These are phyloP conservation scores for Microtus oregoni DNA, from an alignment of 2,113 vertebrate species.

Conservation along the genomic window DNA sequence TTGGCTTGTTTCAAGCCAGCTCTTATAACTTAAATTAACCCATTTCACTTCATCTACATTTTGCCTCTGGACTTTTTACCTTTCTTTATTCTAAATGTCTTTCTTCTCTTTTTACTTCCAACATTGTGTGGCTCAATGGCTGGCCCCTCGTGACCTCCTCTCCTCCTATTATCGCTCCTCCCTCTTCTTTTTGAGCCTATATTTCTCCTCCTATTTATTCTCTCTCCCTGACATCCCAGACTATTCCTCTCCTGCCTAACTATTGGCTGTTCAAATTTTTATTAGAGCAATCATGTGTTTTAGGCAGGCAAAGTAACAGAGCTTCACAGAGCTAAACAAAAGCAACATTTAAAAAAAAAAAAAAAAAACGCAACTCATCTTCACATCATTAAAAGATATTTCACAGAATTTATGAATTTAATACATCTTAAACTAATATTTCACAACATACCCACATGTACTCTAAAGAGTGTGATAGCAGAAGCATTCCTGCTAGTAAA, in stretches of 20 bases:
- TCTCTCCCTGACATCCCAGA: not conserved
- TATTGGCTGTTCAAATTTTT: not conserved
- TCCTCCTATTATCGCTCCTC: not conserved
- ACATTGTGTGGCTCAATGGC: not conserved
- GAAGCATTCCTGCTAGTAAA: not conserved
- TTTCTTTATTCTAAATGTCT: not conserved
- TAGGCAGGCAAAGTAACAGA: not conserved
- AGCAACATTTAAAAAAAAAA: too few relatives aligned
- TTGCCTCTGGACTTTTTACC: not conserved
- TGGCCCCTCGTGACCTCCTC: not conserved
- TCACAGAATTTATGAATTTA: not conserved
- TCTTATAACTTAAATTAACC: not conserved
- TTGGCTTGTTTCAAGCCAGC: not conserved
- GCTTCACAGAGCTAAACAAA: not conserved
- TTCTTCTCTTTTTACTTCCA: not conserved
- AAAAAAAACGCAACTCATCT: too few relatives aligned
- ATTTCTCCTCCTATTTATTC: not conserved
- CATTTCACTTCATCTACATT: not conserved
- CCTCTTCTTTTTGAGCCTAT: not conserved
- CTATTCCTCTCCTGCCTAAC: not conserved
- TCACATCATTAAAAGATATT: too few relatives aligned
- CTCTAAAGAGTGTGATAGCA: not conserved
- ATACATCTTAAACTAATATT: not conserved
- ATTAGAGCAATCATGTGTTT: not conserved
- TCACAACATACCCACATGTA: not conserved